Evolutionary conservation across 2,888 invertebrate species (phyloP), one percentile per base, ranked within the genome.

Genomic region (Napeogenes inachia): DNA sequence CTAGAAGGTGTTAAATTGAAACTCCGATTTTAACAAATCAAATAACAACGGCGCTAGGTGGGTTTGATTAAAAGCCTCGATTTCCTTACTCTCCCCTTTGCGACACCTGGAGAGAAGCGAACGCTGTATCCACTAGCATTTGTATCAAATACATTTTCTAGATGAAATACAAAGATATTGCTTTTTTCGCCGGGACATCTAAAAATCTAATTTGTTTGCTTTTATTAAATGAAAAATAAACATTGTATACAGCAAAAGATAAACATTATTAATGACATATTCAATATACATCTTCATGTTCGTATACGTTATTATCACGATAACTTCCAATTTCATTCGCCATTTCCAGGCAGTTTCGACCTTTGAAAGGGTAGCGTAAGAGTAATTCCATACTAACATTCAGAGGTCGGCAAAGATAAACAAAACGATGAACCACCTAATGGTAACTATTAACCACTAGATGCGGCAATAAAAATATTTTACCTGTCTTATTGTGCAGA

Each of bases 401-500:
- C 30, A 61, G 38, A 54, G 55, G 30, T 30, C 56, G n/a, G 57
- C 45, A 65, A 60, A 66, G 62, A 81, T 79, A 80, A 82, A 85
- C 78, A 81, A 79, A 80, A 75, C 77, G 77, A 77, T 79, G 78
- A 78, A 77, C 74, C 72, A 68, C 74, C 69, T 80, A 81, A 81
- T 80, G 80, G 76, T 74, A 69, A 74, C 79, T 80, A 81, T 82
- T 79, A 81, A 78, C 78, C 75, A 80, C 75, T 81, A 75, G 75
- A 80, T 69, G 70, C 64, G 69, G 78, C 75, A 79, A 82, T 87
- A 84, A 84, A 85, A 85, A 82, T 84, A 85, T 84, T 83, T 84
- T 82, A 84, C 79, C 79, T 76, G 76, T 76, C 75, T 72, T 71
- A 71, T 73, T 74, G 73, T 71, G 67, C 65, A 56, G 68, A 71